phyloP scores from a whole-genome alignment of 2,113 vertebrate species.

The Chelonoidis abingdonii region DNA sequence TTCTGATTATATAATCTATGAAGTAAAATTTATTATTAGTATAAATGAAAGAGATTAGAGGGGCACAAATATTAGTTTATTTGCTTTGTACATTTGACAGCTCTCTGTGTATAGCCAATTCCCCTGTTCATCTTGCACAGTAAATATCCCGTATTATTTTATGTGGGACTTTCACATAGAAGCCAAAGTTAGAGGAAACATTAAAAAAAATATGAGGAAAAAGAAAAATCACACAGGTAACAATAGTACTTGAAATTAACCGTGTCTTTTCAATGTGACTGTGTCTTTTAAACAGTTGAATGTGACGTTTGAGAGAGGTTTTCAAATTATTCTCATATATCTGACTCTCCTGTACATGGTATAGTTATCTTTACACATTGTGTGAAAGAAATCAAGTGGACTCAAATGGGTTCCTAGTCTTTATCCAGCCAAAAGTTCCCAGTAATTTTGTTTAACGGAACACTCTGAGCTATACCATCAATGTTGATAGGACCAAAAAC shows the following conservation, averaged over 20 bases:
- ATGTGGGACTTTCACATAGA: background rate
- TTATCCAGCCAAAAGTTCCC: background rate
- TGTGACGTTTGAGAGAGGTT: background rate
- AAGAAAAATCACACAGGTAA: background rate
- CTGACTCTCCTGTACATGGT: background rate
- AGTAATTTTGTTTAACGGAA: rapidly evolving
- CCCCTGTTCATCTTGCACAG: background rate
- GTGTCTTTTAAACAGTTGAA: background rate
- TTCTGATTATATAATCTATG: background rate
- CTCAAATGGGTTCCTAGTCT: background rate
- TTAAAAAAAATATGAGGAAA: background rate
- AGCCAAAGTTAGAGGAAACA: background rate
- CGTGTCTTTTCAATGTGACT: background rate
- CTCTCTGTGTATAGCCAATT: background rate
- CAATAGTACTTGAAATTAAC: background rate
- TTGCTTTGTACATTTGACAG: background rate
- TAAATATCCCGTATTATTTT: rapidly evolving
- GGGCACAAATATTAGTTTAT: background rate
- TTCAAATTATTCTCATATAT: background rate
- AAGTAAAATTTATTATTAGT: background rate
- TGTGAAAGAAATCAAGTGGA: background rate
- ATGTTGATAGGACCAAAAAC: background rate
- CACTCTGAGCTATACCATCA: background rate
- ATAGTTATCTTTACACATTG: background rate
- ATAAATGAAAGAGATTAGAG: background rate